Evolutionary conservation across 2,113 vertebrate species (phyloP), one percentile per base, ranked within the genome.

Genomic region (Megaceryle torquata): DNA sequence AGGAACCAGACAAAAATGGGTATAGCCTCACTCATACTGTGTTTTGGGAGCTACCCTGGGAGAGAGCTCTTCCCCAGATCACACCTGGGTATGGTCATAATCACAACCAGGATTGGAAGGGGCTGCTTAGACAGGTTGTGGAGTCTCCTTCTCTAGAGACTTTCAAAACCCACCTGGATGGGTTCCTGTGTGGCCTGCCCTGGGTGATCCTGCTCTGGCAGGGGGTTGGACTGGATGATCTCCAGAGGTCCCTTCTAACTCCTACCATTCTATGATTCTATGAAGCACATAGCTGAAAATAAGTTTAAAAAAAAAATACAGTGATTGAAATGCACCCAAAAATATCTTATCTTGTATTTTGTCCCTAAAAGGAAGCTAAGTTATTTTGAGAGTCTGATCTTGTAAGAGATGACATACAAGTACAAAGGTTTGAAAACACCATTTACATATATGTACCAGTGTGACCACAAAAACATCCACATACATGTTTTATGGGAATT

Each of bases 361-460:
- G 35, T 20, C 25, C 25, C 41, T 75, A 79, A 63, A 65, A 48
- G 26, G 20, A 91, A 82, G 24, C 5, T 33, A 68, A 72, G 10
- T 14, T 88, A 54, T 80, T 88, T 69, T 60, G 29, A 31, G 84
- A 79, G 26, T 68, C 59, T 89, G 13, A 8, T 77, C 41, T 77
- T 35, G 22, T 13, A 15, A 61, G 50, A 53, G 57, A 41, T 54
- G 43, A 65, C 28, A 29, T 21, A 48, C 29, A 61, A 63, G 3
- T 28, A 60, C 3, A 77, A 72, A 67, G n/a, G 29, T 84, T 22
- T n/a, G 70, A 63, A 53, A 91, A 39, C 18, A 83, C 20, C 2
- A 2, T 2, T 44, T 53, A 53, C 1, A 1, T 57, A 3, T n/a
- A 24, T 6, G 6, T n/a, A 76, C 6, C 46, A 88, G 20, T 1